These are phyloP conservation scores for Archocentrus centrarchus DNA, from an alignment of 2,113 vertebrate species.

Conservation along the genomic window DNA sequence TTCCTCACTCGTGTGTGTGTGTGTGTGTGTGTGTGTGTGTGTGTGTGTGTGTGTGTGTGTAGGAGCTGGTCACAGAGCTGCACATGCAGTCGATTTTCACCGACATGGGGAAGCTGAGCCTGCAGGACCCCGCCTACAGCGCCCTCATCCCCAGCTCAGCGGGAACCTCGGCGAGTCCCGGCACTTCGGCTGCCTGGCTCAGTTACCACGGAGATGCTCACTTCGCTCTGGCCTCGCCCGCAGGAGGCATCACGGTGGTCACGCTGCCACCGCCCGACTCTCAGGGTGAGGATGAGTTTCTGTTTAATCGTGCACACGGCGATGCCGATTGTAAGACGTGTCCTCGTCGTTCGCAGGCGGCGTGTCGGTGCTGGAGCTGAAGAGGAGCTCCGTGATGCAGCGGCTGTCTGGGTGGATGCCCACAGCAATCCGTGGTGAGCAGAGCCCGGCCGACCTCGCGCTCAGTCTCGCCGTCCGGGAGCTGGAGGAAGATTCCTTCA, in stretches of 20 bases:
- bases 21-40: constrained; percentile 45
- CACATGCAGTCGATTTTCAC: constrained; percentile 95
- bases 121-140: constrained; percentile 85
- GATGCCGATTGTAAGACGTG: background rate
- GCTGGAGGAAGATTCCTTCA: constrained; percentile 88
- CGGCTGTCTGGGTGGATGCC: constrained; percentile 94
- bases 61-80: constrained; percentile 91
- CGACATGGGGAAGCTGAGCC: constrained; percentile 88
- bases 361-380: constrained; percentile 86
- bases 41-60: background rate
- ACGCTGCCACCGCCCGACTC: constrained; percentile 85
- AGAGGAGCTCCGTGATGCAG: constrained; percentile 91
- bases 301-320: background rate
- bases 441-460: constrained; percentile 82
- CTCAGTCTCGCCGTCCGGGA: constrained; percentile 88
- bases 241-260: constrained; percentile 89
- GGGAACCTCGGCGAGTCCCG: constrained; percentile 68
- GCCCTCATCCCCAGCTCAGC: constrained; percentile 80
- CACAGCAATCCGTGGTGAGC: constrained; percentile 90
- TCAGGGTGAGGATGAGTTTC: constrained; percentile 78
- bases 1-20: too few relatives aligned
- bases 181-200: constrained; percentile 85
- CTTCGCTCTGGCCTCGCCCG: constrained; percentile 87
- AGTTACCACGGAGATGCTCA: constrained; percentile 88
- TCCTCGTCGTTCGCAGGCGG: constrained; percentile 70